Evolutionary conservation across 2,113 vertebrate species (phyloP).

Genomic region (Hiodon tergisus): DNA sequence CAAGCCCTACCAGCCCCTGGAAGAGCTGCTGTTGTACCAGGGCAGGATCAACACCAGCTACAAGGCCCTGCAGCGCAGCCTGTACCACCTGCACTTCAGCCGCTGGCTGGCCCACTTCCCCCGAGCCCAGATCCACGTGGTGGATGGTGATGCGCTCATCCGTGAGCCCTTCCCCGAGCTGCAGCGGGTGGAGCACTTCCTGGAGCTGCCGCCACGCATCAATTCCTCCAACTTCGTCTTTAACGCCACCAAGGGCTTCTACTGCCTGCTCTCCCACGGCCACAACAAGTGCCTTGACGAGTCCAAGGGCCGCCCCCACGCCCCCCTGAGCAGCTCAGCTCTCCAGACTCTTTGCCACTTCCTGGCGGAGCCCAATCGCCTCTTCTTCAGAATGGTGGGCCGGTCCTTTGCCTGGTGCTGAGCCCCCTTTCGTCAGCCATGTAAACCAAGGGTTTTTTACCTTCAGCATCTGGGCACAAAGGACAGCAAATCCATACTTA

Average conservation of each 20-base stretch:
- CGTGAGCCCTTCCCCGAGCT: conserved; percentile 67
- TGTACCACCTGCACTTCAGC: conserved; percentile 64
- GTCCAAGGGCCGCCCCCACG: conserved; percentile 70
- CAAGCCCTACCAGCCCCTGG: conserved; percentile 66
- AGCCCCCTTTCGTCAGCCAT: conserved; percentile 20
- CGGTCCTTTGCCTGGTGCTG: conserved; percentile 70
- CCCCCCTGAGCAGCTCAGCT: conserved; percentile 52
- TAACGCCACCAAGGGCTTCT: conserved; percentile 74
- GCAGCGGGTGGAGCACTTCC: conserved; percentile 63
- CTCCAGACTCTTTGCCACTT: conserved; percentile 64
- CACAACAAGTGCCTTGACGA: conserved; percentile 70
- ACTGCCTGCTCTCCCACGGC: conserved; percentile 64
- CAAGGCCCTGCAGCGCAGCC: conserved; percentile 71
- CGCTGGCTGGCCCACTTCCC: conserved; percentile 68
- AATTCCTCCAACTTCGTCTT: conserved; percentile 69
- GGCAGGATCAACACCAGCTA: conserved; percentile 58
- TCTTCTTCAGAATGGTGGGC: conserved; percentile 71
- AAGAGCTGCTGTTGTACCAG: conserved; percentile 56
- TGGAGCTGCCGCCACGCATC: conserved; percentile 60
- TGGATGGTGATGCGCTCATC: conserved; percentile 69
- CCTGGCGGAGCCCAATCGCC: conserved; percentile 62
- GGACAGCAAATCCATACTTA: too few relatives aligned
- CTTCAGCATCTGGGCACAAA: too few relatives aligned
- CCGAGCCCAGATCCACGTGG: conserved; percentile 64
- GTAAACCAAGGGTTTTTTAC: too few relatives aligned